Conservation (phyloP, 2,888 invertebrate genomes). For the Cephus nigrinus region DNA sequence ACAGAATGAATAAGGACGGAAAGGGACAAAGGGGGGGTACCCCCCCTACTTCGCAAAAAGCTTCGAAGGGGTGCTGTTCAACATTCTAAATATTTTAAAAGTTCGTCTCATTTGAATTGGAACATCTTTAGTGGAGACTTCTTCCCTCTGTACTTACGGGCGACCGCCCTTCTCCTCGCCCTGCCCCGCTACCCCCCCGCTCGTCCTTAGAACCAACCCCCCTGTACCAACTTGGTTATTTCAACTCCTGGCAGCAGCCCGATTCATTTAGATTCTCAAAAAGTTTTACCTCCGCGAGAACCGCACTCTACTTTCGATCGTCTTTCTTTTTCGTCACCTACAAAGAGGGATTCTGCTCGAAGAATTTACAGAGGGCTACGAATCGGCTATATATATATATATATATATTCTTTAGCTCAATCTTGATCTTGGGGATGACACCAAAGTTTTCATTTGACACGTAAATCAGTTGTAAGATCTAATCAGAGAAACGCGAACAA, state of each 20-base stretch:
- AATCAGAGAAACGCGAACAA: too few relatives aligned
- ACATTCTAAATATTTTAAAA: slow-evolving; percentile 53
- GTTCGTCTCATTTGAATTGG: slow-evolving; percentile 53
- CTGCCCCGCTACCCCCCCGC: background rate
- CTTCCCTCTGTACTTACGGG: slow-evolving; percentile 38
- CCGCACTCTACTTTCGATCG: slow-evolving; percentile 22
- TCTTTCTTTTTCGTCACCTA: slow-evolving; percentile 5
- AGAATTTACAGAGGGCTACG: background rate
- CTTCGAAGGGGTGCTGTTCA: slow-evolving; percentile 20
- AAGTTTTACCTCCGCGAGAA: slow-evolving; percentile 29
- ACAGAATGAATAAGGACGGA: background rate
- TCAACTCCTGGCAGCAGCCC: slow-evolving; percentile 18
- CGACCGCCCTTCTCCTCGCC: background rate
- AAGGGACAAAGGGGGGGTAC: background rate
- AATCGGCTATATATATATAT: too few relatives aligned
- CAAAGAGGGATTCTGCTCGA: background rate
- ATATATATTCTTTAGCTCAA: too few relatives aligned
- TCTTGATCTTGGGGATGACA: background rate
- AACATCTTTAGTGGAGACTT: slow-evolving; percentile 40
- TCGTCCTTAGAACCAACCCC: background rate
- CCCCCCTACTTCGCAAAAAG: background rate
- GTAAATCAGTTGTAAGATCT: too few relatives aligned
- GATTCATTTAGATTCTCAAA: slow-evolving; percentile 50
- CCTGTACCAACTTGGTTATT: background rate
- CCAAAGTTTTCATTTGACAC: background rate